Evolutionary conservation across 2,113 vertebrate genomes (phyloP), one percentile per base, ranked within the genome.

Genomic region (Protomyctophum bolini): DNA sequence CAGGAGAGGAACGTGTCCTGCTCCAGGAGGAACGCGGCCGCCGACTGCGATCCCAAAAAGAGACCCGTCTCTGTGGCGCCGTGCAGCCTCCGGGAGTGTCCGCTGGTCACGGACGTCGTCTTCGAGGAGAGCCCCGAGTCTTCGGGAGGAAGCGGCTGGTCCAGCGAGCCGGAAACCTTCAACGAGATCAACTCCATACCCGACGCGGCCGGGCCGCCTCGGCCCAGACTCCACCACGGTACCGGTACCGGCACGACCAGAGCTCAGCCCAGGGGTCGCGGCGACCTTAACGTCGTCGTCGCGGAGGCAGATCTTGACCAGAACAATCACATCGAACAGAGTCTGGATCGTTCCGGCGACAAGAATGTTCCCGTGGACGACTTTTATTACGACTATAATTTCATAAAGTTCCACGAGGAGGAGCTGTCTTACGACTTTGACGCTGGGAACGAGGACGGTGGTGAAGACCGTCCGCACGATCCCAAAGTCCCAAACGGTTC

Each of bases 351-450:
- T 7, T 70, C 73, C 7, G 14, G 73, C 5, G 64, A 81, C 29
- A 90, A 73, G 29, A 92, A 92, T 0, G 81, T 95, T 65, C 89
- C 93, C 2, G 94, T 99, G 0, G 98, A 99, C 0, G 96, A 98
- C 49, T 99, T 99, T 84, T 99, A 99, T 85, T 99, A 99, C 0
- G 97, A 99, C 83, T 99, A 99, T 8, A 99, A 99, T 72, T 99
- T 99, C 3, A 99, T 99, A 80, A 96, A 94, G 75, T 99, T 99
- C 84, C 98, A 99, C 0, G 97, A 98, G 79, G 97, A 98, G 79
- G 95, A 99, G 72, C 86, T 99, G 59, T 93, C 94, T 0, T 91
- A 96, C 6, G 91, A 92, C 6, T 87, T 91, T 64, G 88, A 78
- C 11, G 50, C 6, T 0, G 89, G 91, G 21, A 88, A 77, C 2